Evolutionary conservation across 2,797 vertebrate species (phyloP), one percentile per base, ranked within the genome.

Genomic region (Pagetopsis macropterus): DNA sequence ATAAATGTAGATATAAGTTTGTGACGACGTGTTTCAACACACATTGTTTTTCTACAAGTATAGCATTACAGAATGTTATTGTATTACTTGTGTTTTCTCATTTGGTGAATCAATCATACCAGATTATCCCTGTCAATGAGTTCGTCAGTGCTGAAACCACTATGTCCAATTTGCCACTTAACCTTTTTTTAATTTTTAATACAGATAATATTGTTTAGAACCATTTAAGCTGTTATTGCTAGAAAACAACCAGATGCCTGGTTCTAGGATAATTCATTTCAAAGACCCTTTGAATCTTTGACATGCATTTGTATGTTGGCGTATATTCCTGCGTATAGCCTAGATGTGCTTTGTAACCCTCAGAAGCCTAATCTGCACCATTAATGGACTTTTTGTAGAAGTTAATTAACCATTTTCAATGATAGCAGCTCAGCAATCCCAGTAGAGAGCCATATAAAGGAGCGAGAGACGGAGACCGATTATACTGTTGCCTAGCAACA

Each of bases 401-500:
- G 84, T 92, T 92, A 91, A 91, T 93, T 93, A 93, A 92, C 82
- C 90, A 90, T 92, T 91, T 93, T 93, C 87, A 92, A 77, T 85
- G 83, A 91, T 91, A 90, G 88, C 89, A 80, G 87, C 76, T 61
- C 76, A 90, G 90, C 84, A 84, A 86, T 94, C 92, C 93, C 93
- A 93, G 89, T 70, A 87, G 89, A 94, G 87, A 79, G 83, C 84
- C 82, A 63, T 79, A 82, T 73, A 85, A 88, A 88, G 78, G 87
- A 75, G 78, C 80, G 80, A 76, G 88, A 89, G 87, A 89, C 76
- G 67, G 89, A 93, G 91, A 91, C 79, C 92, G 84, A 91, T 92
- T 94, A 90, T 89, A 83, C 91, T 94, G 94, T 95, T 94, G 94
- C 94, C 91, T 94, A 94, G 94, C 94, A 95, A 95, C 94, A 84